Evolutionary conservation across 1,140 invertebrate species (phyloP), one percentile per base, ranked within the genome.

Genomic region (Oreohelix idahoensis): DNA sequence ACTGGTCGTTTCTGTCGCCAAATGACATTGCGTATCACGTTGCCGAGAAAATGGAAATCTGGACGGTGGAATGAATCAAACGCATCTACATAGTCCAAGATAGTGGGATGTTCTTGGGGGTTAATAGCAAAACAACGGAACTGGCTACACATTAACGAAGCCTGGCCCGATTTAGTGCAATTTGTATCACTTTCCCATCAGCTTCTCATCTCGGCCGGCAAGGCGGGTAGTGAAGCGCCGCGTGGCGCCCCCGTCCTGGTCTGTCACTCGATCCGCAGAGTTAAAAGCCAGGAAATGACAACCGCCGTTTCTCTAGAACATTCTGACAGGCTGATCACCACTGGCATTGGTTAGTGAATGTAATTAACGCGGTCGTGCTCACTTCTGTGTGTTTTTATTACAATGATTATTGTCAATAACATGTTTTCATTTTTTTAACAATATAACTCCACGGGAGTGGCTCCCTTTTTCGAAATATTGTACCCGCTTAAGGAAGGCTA

Each of bases 281-380:
- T 63, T 79, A 79, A 79, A 79, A 79, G 77, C 77, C 77, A 79
- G 77, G 77, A 79, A 79, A 79, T 79, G 77, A 15, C 77, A 38
- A 51, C 71, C 71, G 71, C 23, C 38, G 71, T 73, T 73, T 73
- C 71, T 66, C 71, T 73, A 23, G 23, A 73, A 73, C 36, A 73
- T 73, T 73, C 71, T 73, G 71, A 42, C 71, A 73, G 11, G 71
- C 42, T 39, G 74, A 51, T 51, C 29, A 29, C 74, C 26, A n/a
- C 17, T 1, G 74, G 63, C 63, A 66, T 32, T 4, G 63, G n/a
- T 32, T 66, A 5, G n/a, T 49, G 39, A 51, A 20, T 49, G 74
- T 76, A 76, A 76, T 76, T 76, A 76, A 76, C 42, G 42, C 38
- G 74, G 49, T 49, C 45, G n/a, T 76, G 74, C 74, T 76, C 74